A percentile compares a stretch with the other conserved stretches of the same genome.
Evolutionary conservation across 2,888 invertebrate species (phyloP).

Genomic region (Orchesella flavescens): DNA sequence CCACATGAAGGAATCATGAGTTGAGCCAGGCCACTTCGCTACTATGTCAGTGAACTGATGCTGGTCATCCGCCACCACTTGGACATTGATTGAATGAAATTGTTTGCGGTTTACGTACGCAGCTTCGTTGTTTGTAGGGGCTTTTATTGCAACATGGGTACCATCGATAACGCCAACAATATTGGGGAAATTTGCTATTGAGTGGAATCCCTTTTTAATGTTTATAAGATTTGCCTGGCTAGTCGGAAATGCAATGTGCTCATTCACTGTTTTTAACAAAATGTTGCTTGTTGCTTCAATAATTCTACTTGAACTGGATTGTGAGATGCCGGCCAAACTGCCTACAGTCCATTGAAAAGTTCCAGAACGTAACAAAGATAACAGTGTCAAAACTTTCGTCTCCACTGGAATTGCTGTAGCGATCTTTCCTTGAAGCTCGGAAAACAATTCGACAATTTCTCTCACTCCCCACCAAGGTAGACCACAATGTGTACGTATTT

Average conservation of each 20-base stretch:
- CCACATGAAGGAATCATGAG: conserved; percentile 69
- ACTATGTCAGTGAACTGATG: conserved; percentile 60
- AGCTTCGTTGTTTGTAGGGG: conserved; percentile 55
- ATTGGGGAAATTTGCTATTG: conserved; percentile 64
- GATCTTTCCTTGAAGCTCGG: not conserved
- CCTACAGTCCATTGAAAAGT: conserved; percentile 42
- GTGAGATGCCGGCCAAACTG: conserved; percentile 21
- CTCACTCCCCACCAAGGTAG: conserved; percentile 6
- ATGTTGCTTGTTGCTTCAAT: not conserved
- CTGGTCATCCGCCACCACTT: conserved; percentile 63
- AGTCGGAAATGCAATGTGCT: conserved; percentile 24
- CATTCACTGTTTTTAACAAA: not conserved
- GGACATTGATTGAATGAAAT: conserved; percentile 70
- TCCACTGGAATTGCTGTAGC: conserved; percentile 30
- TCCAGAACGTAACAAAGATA: conserved; percentile 40
- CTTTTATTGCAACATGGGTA: conserved; percentile 68
- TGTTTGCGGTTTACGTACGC: conserved; percentile 68
- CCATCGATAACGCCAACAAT: conserved; percentile 71
- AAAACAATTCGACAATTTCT: conserved; percentile 21
- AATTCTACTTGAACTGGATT: conserved; percentile 27
- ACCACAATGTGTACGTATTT: conserved; percentile 31
- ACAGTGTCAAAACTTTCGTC: conserved; percentile 38
- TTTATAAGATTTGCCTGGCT: not conserved
- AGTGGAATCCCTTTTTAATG: conserved; percentile 29
- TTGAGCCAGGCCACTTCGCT: conserved; percentile 69